A percentile compares a stretch with the other conserved stretches of the same genome.
Conservation (phyloP, 2,797 vertebrate genomes). For the Sternotherus odoratus region DNA sequence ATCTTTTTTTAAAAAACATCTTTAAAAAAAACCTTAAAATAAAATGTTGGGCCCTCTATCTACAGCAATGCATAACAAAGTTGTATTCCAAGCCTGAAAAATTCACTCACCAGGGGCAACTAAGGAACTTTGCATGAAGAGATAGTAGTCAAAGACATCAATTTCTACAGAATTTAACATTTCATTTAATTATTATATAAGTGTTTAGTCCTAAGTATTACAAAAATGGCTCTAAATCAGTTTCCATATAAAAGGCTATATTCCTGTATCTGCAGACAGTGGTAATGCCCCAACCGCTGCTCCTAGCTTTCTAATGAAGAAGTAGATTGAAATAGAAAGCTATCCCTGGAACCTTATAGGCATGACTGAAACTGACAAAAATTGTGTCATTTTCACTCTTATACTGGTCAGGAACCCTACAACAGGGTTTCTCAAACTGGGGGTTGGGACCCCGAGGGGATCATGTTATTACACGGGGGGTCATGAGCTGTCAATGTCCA, state of each 20-base stretch:
- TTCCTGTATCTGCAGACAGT: not conserved
- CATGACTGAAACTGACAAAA: not conserved
- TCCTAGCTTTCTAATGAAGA: not conserved
- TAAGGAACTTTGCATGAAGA: not conserved
- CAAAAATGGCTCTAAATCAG: not conserved
- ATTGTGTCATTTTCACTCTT: not conserved
- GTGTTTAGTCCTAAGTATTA: not conserved
- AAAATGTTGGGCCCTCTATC: not conserved
- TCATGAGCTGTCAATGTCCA: too few relatives aligned
- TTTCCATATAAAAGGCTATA: not conserved
- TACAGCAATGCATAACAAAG: not conserved
- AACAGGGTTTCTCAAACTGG: too few relatives aligned
- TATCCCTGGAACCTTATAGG: not conserved
- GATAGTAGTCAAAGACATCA: not conserved
- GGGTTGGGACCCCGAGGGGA: too few relatives aligned
- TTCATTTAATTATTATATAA: not conserved
- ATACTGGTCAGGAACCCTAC: not conserved
- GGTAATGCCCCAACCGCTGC: not conserved
- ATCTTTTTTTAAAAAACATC: too few relatives aligned
- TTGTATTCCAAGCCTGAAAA: not conserved
- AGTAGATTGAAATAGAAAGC: not conserved
- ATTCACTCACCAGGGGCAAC: not conserved
- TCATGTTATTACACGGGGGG: too few relatives aligned
- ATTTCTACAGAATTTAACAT: not conserved
- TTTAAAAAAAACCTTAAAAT: too few relatives aligned